Evolutionary conservation across 2,797 vertebrate genomes (phyloP), one percentile per base, ranked within the genome.

Genomic region (Sebastes nivosus): DNA sequence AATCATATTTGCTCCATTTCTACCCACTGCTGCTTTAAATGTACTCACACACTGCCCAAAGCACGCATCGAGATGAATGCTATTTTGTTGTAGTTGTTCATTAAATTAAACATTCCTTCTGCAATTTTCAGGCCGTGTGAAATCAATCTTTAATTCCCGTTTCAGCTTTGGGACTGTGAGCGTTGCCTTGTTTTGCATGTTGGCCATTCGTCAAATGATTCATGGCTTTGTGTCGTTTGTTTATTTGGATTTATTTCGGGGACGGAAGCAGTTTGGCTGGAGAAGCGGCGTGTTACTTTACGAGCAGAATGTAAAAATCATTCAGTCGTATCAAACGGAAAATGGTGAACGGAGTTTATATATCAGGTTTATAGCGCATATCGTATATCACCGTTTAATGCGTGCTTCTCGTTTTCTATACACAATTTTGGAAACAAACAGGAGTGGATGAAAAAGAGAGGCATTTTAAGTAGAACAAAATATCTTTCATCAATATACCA

Each of bases 121-220:
- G 27, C 12, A 36, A 25, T 78, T 76, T 76, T 74, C 12, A 55
- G 13, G 27, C 32, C 13, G 50, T 70, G 27, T 74, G 25, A 65
- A 73, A 81, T 71, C 59, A 46, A 69, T 77, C 22, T 75, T 64
- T 58, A 61, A 77, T 77, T 73, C 20, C 38, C 25, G n/a, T 50
- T 82, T 79, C 65, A 71, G 63, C 72, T 30, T 25, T 63, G 25
- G 38, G 54, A 61, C 57, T 65, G 32, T 46, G 68, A 77, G 61
- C 63, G 22, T 72, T 57, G 63, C 58, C 36, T 58, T 25, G 20
- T 57, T 80, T 75, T 81, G 65, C 65, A 65, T 36, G 36, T 74
- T 77, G 83, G 68, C 75, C 18, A 38, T 85, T 84, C 64, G 16
- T 89, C 81, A 86, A 32, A 80, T 80, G 67, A 81, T 81, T 84